Evolutionary conservation across 1,140 invertebrate genomes (phyloP).

Genomic region (Hyles vespertilio): DNA sequence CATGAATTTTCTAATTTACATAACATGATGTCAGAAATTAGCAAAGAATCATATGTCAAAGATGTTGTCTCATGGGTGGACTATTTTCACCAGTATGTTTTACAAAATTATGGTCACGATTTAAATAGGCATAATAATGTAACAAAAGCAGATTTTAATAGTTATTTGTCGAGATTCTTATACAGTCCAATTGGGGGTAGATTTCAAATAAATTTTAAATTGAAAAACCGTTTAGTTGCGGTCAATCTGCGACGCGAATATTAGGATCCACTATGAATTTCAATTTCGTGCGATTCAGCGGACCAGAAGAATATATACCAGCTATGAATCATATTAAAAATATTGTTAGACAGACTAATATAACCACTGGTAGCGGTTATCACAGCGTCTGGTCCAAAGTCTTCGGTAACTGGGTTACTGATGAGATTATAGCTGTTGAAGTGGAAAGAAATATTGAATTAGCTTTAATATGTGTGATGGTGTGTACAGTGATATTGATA

Average conservation of each 20-base stretch:
- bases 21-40: slow-evolving; percentile 74
- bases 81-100: slow-evolving; percentile 79
- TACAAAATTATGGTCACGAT: slow-evolving; percentile 69
- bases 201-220: slow-evolving; percentile 82
- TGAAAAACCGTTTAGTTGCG: slow-evolving; percentile 77
- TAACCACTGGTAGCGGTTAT: slow-evolving; percentile 78
- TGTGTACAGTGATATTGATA: slow-evolving; percentile 87
- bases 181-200: slow-evolving; percentile 81
- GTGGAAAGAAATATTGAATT: slow-evolving; percentile 87
- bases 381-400: slow-evolving; percentile 82
- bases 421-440: slow-evolving; percentile 86
- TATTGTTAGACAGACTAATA: slow-evolving; percentile 75
- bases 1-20: slow-evolving; percentile 79
- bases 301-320: slow-evolving; percentile 82
- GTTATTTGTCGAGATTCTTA: slow-evolving; percentile 83
- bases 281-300: slow-evolving; percentile 77
- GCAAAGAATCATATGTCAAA: slow-evolving; percentile 74
- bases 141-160: slow-evolving; percentile 74
- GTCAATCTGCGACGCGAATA: slow-evolving; percentile 75
- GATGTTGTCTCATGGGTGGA: slow-evolving; percentile 79
- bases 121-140: slow-evolving; percentile 66
- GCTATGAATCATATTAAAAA: slow-evolving; percentile 82
- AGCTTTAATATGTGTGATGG: slow-evolving; percentile 87
- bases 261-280: slow-evolving; percentile 79
- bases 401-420: slow-evolving; percentile 86